Evolutionary conservation across 2,113 vertebrate species (phyloP), one percentile per base, ranked within the genome.

Genomic region (Callithrix jacchus): DNA sequence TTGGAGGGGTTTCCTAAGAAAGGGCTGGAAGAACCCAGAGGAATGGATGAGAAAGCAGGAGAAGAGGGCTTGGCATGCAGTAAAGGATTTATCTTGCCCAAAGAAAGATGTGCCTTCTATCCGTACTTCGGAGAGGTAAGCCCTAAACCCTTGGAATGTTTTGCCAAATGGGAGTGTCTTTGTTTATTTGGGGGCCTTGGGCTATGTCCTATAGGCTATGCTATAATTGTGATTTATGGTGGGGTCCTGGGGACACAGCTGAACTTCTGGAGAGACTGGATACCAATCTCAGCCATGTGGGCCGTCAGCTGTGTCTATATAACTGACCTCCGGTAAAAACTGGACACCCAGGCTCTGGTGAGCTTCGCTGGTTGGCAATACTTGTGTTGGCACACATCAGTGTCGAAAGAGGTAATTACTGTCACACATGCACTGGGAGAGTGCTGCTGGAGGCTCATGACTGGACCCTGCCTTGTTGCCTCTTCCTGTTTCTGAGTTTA

Each of bases 381-480:
- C 12, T 71, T 18, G 4, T 18, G 4, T 6, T 8, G 35, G 80
- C 23, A 40, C 12, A 4, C 17, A 0, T 32, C 61, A 64, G 12
- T 23, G 61, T 17, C 37, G 30, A 47, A 52, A 90, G 47, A 73
- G 23, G 35, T 23, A 35, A n/a, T 49, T 0, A 0, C 79, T 32
- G 18, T 25, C 12, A 2, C 14, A 5, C 13, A 37, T 18, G 74
- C 54, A 6, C 25, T 47, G 70, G 66, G 47, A 89, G 32, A 54
- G 42, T 37, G 0, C 54, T 77, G 6, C 1, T 1, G 7, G 42
- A n/a, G 3, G 3, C 25, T 35, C 8, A 1, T 35, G 5, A 8
- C 32, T 37, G 40, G 32, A 3, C 25, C 13, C 20, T 71, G 17
- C 35, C 6, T 17, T 42, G 8, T 0, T 37, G 25, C 35, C 71